These are phyloP conservation scores for Cosmorhoe ocellata DNA, from an alignment of 2,888 invertebrate genomes.

Conservation along the genomic window DNA sequence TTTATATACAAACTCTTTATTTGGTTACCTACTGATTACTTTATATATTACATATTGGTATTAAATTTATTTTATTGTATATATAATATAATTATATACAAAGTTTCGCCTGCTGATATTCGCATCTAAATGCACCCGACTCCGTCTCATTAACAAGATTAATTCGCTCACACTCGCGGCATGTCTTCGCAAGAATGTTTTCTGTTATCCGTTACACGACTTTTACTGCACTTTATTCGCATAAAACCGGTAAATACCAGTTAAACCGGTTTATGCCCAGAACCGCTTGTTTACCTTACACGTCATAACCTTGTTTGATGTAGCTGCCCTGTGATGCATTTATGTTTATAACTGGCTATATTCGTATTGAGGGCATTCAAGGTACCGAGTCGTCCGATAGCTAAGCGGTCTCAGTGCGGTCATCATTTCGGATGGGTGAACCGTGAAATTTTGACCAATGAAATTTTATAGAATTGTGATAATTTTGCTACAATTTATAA, in stretches of 20 bases:
- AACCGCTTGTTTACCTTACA: constrained; percentile 23
- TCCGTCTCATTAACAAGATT: constrained; percentile 6
- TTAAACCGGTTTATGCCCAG: constrained; percentile 19
- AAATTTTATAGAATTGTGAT: too few relatives aligned
- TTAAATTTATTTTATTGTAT: too few relatives aligned
- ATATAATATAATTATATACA: too few relatives aligned
- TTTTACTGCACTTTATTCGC: constrained; percentile 27
- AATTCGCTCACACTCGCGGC: constrained; percentile 11
- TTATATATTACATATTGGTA: too few relatives aligned
- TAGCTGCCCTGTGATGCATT: constrained; percentile 1
- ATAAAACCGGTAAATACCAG: constrained; percentile 29
- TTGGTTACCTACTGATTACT: too few relatives aligned
- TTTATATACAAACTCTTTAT: too few relatives aligned
- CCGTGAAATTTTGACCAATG: too few relatives aligned
- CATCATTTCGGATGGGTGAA: too few relatives aligned
- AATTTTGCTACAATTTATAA: too few relatives aligned
- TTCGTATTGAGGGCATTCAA: background rate
- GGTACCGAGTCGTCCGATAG: too few relatives aligned
- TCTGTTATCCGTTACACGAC: constrained; percentile 27
- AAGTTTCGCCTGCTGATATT: too few relatives aligned
- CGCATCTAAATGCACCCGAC: background rate
- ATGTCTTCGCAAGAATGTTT: constrained; percentile 17
- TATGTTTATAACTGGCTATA: background rate
- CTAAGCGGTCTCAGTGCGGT: too few relatives aligned
- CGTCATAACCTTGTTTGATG: constrained; percentile 32